phyloP scores from a whole-genome alignment of 2,113 vertebrate genomes.

The Alethe diademata region DNA sequence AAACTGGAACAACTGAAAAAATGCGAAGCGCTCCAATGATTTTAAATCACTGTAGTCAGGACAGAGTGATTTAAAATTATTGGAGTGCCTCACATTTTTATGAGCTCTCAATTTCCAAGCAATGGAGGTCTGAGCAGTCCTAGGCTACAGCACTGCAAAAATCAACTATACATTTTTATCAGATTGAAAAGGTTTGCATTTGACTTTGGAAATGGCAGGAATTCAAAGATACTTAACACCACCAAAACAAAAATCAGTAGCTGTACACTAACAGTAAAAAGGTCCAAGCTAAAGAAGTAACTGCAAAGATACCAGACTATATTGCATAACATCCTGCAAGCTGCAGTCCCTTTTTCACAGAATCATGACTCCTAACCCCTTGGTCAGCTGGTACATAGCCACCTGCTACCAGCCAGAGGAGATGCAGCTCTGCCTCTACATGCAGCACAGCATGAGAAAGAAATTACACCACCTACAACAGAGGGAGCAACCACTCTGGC shows the following conservation, averaged over 20 bases:
- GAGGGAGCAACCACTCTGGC: neutral
- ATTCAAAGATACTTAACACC: neutral
- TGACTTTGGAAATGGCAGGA: neutral
- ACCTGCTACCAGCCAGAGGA: neutral
- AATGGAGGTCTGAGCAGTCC: neutral
- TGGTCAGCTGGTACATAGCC: neutral
- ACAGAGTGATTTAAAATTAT: slow-evolving; percentile 37
- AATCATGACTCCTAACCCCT: neutral
- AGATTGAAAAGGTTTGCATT: neutral
- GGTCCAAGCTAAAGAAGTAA: neutral
- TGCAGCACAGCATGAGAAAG: neutral
- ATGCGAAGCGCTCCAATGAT: slow-evolving; percentile 22
- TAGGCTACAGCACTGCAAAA: neutral
- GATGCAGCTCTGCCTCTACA: no score
- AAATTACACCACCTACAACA: neutral
- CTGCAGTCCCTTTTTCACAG: neutral
- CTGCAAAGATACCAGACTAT: neutral
- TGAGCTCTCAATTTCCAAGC: neutral
- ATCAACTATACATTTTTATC: neutral
- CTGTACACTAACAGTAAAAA: neutral
- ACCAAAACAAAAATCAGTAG: neutral
- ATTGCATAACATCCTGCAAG: neutral
- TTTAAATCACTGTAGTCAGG: slow-evolving; percentile 24
- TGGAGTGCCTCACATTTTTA: slow-evolving; percentile 41
- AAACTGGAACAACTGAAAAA: slow-evolving; percentile 43